Base-by-base conservation (phyloP, 2,888 invertebrate species). In the Sminthurides aquaticus region DNA sequence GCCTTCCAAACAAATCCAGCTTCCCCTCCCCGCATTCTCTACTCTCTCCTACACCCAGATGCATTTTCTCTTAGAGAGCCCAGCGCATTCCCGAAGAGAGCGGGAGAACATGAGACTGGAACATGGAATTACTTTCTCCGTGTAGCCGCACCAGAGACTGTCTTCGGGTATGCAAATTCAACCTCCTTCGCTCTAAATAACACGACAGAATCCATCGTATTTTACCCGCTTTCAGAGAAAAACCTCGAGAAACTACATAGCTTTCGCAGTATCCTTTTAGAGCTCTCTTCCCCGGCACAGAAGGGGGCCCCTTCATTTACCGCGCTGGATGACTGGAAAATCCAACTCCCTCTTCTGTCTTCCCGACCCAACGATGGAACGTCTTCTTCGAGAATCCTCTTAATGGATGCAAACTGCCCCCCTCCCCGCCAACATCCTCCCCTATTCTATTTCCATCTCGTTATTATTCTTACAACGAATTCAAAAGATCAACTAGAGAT, bases 371-470 rank as follows among this genome's bases (percentile, higher is more conserved):
- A 52, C n/a, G n/a, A n/a, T n/a, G n/a, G n/a, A 52, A 52, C 52
- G 52, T 52, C 52, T 52, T 52, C 20, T 8, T 8, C 5, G 52
- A 34, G 43, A 52, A 52, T 52, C 52, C 52, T 8, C 52, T 52
- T 52, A 52, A 52, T 52, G 52, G 52, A 52, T 52, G 11, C 52
- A 52, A 52, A 52, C 52, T 52, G 52, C 52, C 52, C 52, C 52
- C 20, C 52, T 8, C 20, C 20, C 52, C 3, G 22, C 15, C 5
- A 52, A 8, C 5, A 8, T 52, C 22, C 20, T 20, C 20, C 52
- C 52, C 52, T 52, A 52, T 52, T 52, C 52, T 52, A 52, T 52
- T 52, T 52, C 52, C 52, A 52, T 52, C 52, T 52, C 52, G 52
- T 52, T 52, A 52, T 52, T 52, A 52, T 52, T 52, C 52, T 22